Percentiles rank a stretch among this genome's conserved stretches.
Evolutionary conservation across 2,888 invertebrate species (phyloP).

Genomic region (Brachylomia viminalis): DNA sequence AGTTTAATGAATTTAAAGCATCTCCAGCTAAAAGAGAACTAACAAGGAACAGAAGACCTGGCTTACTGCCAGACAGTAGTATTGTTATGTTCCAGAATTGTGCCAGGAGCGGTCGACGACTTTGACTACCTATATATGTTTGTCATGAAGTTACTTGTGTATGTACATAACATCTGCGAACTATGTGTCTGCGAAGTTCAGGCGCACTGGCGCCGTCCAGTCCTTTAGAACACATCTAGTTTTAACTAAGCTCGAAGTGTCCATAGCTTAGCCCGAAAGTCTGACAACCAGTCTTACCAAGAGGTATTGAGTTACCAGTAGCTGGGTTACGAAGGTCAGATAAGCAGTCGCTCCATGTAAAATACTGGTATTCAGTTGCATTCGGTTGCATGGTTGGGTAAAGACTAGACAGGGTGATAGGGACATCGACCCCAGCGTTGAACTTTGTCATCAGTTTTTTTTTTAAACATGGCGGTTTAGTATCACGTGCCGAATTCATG

Average conservation of each 20-base stretch:
- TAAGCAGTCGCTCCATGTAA: background rate
- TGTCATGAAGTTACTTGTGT: slow-evolving; percentile 14
- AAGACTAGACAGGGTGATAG: no score
- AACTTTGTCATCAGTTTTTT: no score
- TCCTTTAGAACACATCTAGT: background rate
- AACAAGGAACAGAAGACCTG: slow-evolving; percentile 54
- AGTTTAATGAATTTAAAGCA: slow-evolving; percentile 5
- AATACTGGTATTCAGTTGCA: background rate
- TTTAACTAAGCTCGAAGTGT: background rate
- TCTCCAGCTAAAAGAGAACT: slow-evolving; percentile 36
- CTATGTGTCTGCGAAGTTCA: slow-evolving; percentile 13
- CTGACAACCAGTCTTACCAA: background rate
- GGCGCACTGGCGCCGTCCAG: background rate
- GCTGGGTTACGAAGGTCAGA: background rate
- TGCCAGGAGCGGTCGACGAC: slow-evolving; percentile 66
- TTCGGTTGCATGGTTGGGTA: background rate
- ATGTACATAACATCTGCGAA: background rate
- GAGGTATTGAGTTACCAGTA: background rate
- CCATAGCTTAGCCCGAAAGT: background rate
- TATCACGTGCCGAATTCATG: no score
- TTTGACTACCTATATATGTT: slow-evolving; percentile 32
- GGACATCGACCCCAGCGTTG: no score
- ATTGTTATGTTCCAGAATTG: slow-evolving; percentile 61
- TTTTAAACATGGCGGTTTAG: no score
- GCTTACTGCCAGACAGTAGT: slow-evolving; percentile 61